Base-by-base conservation (phyloP, 2,888 invertebrate genomes). In the Microplitis deprimator region DNA sequence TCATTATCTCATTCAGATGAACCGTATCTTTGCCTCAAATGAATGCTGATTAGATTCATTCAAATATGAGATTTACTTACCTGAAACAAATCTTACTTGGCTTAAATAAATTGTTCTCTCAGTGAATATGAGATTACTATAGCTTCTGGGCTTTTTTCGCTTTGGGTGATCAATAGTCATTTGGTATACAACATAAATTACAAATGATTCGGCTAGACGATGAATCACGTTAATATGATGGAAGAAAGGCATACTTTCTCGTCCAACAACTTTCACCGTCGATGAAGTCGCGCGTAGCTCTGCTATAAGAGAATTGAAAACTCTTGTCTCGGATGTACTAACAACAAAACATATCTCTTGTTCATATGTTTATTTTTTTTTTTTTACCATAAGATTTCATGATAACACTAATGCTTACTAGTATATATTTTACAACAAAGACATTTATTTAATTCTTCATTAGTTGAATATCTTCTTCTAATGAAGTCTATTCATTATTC, bases 191-290 rank as follows among this genome's bases (percentile, higher is more conserved):
- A 77, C 77, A 78, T 77, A 13, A 13, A 50, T 50, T 50, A 76
- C 68, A 76, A 72, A 79, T 73, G 75, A 80, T 81, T 82, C 78
- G 82, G 81, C 85, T 87, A 85, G 82, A 76, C 84, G 83, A 83
- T 87, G 89, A 89, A 89, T 89, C 89, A 88, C 79, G 69, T 50
- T 68, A 40, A 16, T 77, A 74, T 81, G 80, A 81, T 77, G 77
- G 80, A 89, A 87, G 88, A 88, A 88, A 89, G 89, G 87, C 88
- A 84, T 86, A 88, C 89, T 89, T 89, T 89, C 89, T 87, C 89
- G 87, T 80, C 83, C 84, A 82, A 84, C 85, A 86, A 89, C 89
- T 89, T 89, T 89, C 89, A 89, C 89, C 89, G 84, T 89, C 89
- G 88, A 89, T 89, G 85, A 86, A 84, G 85, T 80, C 81, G 79